phyloP scores from a whole-genome alignment of 2,113 vertebrate species.

The Syngnathoides biaculeatus region DNA sequence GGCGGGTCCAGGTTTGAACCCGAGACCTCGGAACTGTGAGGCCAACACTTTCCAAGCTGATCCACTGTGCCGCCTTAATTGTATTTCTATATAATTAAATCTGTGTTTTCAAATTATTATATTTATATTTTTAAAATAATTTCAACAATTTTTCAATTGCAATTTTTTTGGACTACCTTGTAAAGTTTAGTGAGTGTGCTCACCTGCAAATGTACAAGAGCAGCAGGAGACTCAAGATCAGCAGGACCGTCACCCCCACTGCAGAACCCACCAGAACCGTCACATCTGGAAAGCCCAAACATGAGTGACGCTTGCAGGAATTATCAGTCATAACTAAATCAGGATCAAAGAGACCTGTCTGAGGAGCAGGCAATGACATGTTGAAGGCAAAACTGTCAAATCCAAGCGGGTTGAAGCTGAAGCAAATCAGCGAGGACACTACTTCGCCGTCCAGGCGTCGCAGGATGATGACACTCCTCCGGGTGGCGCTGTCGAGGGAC shows the following conservation, averaged over 20 bases:
- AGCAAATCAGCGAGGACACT: conserved; percentile 45
- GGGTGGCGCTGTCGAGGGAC: conserved; percentile 2
- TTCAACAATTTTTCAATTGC: too few species aligned
- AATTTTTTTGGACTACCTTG: too few species aligned
- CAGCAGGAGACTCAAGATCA: conserved; percentile 46
- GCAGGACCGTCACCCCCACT: conserved; percentile 47
- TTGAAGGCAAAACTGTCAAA: conserved; percentile 44
- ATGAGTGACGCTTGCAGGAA: background rate
- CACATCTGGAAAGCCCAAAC: conserved; percentile 26
- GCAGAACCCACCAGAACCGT: conserved; percentile 49
- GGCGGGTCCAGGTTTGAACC: too few species aligned
- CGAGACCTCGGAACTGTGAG: too few species aligned
- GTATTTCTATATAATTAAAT: too few species aligned
- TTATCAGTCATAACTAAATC: background rate
- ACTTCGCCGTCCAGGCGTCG: conserved; percentile 13
- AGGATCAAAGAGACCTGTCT: conserved; percentile 28
- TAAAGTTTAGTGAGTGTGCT: conserved; percentile 3
- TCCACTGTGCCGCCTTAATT: too few species aligned
- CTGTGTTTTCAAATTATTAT: too few species aligned
- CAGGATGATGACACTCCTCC: conserved; percentile 47
- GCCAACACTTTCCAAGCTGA: too few species aligned
- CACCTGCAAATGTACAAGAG: conserved; percentile 48
- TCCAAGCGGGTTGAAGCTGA: conserved; percentile 55
- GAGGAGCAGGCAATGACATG: conserved; percentile 29
- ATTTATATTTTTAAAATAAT: too few species aligned